phyloP scores from a whole-genome alignment of 2,113 vertebrate genomes.

The Pampusana beccarii region DNA sequence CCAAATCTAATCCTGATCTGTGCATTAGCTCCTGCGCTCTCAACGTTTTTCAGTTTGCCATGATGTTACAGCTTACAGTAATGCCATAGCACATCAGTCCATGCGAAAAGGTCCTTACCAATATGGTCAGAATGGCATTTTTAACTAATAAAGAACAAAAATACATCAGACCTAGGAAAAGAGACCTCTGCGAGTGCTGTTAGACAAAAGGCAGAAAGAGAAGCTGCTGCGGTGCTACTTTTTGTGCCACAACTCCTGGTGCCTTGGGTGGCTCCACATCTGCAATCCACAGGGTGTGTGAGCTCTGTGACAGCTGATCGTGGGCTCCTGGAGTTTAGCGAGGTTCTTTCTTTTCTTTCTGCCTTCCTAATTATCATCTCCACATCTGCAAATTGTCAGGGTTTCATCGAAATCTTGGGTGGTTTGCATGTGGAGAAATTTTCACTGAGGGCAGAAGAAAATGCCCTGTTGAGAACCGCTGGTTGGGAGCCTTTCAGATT shows the following conservation, averaged over 20 bases:
- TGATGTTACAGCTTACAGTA: not conserved
- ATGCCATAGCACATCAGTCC: not conserved
- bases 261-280: not conserved
- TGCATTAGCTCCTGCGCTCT: not conserved
- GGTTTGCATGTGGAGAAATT: not conserved
- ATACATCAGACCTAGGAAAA: not conserved
- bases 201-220: not conserved
- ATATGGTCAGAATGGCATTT: not conserved
- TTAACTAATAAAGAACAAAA: not conserved
- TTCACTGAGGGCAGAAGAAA: not conserved
- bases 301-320: not conserved
- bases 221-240: not conserved
- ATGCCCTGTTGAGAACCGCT: not conserved
- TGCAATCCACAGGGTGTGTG: not conserved
- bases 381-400: slow-evolving; percentile 8
- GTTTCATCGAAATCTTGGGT: not conserved
- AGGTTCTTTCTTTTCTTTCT: not conserved
- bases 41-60: not conserved
- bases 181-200: not conserved
- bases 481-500: not conserved
- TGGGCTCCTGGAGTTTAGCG: not conserved
- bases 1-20: not conserved
- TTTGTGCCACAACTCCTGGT: not conserved
- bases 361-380: not conserved
- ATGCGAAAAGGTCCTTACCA: not conserved